Conservation (phyloP, 2,797 vertebrate species). For the Scolopax rusticola region DNA sequence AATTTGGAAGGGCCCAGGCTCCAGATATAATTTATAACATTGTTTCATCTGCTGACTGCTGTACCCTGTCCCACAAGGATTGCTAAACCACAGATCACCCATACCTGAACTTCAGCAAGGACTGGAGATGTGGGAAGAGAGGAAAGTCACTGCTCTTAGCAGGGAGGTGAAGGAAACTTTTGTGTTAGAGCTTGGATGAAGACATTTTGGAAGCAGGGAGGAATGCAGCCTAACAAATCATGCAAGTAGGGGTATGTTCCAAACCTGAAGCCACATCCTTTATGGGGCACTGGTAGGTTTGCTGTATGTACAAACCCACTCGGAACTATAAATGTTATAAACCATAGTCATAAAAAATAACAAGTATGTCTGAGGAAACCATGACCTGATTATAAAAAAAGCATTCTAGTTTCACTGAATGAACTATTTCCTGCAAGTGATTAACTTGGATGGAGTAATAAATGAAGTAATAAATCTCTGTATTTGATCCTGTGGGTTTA, state of each 20-base stretch:
- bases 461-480: constrained; percentile 65
- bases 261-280: neutral
- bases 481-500: constrained; percentile 59
- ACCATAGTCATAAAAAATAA: constrained; percentile 42
- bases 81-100: fast-evolving
- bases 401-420: constrained; percentile 46
- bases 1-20: neutral
- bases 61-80: neutral
- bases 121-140: neutral
- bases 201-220: neutral
- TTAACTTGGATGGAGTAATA: constrained; percentile 59
- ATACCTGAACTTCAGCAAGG: neutral
- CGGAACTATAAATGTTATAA: neutral
- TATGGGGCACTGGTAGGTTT: neutral
- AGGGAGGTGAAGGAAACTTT: neutral
- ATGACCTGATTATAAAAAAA: constrained; percentile 54
- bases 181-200: neutral
- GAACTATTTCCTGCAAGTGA: constrained; percentile 59
- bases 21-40: neutral
- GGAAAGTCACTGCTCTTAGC: neutral
- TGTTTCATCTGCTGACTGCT: neutral
- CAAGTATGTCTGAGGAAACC: constrained; percentile 53
- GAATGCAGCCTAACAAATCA: neutral
- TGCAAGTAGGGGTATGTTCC: neutral
- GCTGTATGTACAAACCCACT: neutral